Conservation (phyloP, 2,113 vertebrate species). For the Centropristis striata region DNA sequence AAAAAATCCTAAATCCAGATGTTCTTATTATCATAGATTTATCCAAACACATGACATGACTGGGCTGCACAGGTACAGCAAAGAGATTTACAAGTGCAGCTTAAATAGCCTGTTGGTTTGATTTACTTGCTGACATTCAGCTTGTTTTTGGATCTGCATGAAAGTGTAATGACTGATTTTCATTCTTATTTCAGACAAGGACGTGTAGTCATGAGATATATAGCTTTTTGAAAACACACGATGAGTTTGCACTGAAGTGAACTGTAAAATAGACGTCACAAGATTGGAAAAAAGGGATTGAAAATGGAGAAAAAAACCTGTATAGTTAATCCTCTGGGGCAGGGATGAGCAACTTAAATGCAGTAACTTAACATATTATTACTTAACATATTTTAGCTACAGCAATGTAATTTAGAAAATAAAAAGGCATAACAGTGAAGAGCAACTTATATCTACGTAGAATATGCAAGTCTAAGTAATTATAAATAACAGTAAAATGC, state of each 20-base stretch:
- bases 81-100: not conserved
- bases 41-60: not conserved
- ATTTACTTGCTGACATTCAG: not conserved
- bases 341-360: too few relatives aligned
- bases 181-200: not conserved
- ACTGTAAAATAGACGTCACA: not conserved
- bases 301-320: not conserved
- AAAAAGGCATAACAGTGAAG: too few relatives aligned
- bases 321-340: too few relatives aligned
- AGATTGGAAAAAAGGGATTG: not conserved
- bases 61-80: not conserved
- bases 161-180: not conserved
- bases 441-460: too few relatives aligned
- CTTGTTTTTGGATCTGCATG: not conserved
- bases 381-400: too few relatives aligned
- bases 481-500: too few relatives aligned
- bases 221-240: not conserved
- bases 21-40: not conserved
- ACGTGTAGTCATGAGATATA: not conserved
- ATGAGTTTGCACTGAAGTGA: not conserved
- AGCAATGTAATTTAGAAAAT: too few relatives aligned
- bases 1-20: slow-evolving; percentile 11
- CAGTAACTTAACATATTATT: too few relatives aligned
- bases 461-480: too few relatives aligned
- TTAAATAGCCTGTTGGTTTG: not conserved